phyloP scores from a whole-genome alignment of 2,113 vertebrate species.

The Barnardius zonarius region DNA sequence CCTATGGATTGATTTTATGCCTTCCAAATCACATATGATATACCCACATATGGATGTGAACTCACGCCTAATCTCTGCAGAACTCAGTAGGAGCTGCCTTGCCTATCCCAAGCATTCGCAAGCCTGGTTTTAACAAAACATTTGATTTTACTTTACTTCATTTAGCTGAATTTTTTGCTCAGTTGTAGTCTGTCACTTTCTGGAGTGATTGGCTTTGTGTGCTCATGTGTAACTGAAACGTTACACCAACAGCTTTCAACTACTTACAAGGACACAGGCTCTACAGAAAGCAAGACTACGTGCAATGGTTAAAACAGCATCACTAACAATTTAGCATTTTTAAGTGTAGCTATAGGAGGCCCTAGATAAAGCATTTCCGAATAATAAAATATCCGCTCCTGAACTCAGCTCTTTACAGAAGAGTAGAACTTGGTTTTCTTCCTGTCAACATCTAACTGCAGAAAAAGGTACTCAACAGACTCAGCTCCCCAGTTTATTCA shows the following conservation, averaged over 20 bases:
- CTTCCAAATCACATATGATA: background rate
- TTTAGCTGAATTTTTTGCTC: background rate
- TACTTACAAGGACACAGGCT: background rate
- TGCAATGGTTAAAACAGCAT: background rate
- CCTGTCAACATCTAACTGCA: background rate
- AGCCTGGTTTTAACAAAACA: background rate
- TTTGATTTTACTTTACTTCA: background rate
- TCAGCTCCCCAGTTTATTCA: background rate
- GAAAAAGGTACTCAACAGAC: background rate
- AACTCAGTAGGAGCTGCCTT: background rate
- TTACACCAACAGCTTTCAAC: background rate
- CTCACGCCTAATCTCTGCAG: background rate
- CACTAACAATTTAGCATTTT: background rate
- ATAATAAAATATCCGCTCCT: background rate
- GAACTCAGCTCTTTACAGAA: background rate
- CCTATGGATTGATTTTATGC: background rate
- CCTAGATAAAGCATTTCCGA: background rate
- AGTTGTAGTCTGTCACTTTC: background rate
- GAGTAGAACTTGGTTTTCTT: background rate
- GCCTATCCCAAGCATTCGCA: background rate
- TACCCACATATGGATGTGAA: background rate
- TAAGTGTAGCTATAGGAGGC: background rate
- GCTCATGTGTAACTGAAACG: background rate
- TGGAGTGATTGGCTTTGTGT: background rate
- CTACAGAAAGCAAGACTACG: background rate